phyloP scores from a whole-genome alignment of 2,888 invertebrate genomes.

The Eupeodes luniger region DNA sequence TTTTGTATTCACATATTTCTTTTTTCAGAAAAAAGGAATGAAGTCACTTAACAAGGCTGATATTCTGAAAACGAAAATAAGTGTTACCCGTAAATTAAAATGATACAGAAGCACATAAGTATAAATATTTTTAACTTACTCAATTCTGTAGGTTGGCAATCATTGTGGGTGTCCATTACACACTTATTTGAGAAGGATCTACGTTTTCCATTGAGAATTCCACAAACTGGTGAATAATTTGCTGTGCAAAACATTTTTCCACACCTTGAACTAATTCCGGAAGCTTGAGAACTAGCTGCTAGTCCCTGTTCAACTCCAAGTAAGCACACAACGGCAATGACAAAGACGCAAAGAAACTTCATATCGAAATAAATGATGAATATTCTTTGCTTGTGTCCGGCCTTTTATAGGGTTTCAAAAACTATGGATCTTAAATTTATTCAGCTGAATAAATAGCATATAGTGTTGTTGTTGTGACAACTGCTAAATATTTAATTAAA shows the following conservation, averaged over 20 bases:
- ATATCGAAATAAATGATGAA: slow-evolving; percentile 1
- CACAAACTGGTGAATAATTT: slow-evolving; percentile 42
- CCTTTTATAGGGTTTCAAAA: neutral
- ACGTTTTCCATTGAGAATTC: slow-evolving; percentile 42
- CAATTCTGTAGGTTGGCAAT: slow-evolving; percentile 13
- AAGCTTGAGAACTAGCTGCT: neutral
- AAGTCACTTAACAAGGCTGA: neutral
- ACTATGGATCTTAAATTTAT: fast-evolving
- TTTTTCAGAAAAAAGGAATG: too few relatives aligned
- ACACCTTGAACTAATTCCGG: neutral
- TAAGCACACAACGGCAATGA: slow-evolving; percentile 2
- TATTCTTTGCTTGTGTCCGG: neutral
- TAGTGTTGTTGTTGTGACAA: neutral
- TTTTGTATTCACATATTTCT: too few relatives aligned
- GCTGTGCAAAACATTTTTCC: neutral
- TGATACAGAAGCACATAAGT: neutral
- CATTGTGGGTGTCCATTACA: neutral
- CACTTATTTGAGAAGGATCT: slow-evolving; percentile 24
- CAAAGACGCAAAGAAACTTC: neutral
- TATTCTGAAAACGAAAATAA: slow-evolving; percentile 20
- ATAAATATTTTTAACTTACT: slow-evolving; percentile 16
- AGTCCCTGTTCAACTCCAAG: slow-evolving; percentile 4
- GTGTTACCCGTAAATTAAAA: neutral
- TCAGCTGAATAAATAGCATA: slow-evolving; percentile 12
- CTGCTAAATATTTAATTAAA: too few relatives aligned